phyloP scores from a whole-genome alignment of 2,113 vertebrate species.

The Macquaria australasica region DNA sequence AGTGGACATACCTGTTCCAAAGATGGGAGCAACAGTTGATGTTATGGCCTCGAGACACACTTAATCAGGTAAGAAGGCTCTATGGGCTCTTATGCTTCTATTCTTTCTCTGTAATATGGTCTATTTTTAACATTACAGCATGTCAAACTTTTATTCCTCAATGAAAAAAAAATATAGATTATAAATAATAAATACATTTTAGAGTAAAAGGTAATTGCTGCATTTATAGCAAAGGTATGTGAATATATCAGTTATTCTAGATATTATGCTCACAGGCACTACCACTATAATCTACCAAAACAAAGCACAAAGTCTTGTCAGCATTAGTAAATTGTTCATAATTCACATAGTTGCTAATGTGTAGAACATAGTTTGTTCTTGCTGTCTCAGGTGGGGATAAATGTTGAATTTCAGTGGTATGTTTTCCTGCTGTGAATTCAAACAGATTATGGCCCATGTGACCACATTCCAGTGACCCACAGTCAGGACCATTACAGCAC shows the following conservation, averaged over 20 bases:
- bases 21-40: constrained; percentile 22
- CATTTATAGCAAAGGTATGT: background rate
- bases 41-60: constrained; percentile 3
- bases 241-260: background rate
- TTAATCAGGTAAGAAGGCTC: constrained; percentile 63
- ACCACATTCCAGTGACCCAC: constrained; percentile 69
- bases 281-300: background rate
- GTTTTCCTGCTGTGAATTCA: constrained; percentile 55
- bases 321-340: background rate
- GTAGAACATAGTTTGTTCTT: background rate
- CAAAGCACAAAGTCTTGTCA: background rate
- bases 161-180: background rate
- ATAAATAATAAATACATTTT: background rate
- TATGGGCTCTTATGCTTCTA: background rate
- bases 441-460: constrained; percentile 67
- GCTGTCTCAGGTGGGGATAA: constrained; percentile 15
- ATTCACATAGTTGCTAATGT: background rate
- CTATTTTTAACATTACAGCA: background rate
- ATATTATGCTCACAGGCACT: background rate
- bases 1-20: constrained; percentile 26
- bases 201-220: background rate
- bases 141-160: background rate
- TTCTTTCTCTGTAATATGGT: background rate
- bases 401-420: constrained; percentile 25
- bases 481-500: constrained; percentile 55